A percentile compares a stretch with the other conserved stretches of the same genome.
Evolutionary conservation across 2,888 invertebrate species (phyloP).

Genomic region (Callyntrura sp.): DNA sequence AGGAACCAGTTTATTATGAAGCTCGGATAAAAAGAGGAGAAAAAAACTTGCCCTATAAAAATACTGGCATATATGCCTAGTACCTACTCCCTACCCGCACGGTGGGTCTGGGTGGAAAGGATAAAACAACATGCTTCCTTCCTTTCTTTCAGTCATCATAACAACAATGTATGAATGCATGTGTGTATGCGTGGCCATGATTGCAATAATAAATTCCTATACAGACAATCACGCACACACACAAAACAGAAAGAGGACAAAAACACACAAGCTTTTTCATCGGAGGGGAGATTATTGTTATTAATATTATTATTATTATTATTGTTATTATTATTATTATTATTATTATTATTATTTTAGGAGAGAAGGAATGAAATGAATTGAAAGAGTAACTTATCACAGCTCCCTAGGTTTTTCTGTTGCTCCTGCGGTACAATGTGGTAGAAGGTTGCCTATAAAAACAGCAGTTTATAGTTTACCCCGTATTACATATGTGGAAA

Average conservation of each 20-base stretch:
- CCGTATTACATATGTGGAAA: background rate
- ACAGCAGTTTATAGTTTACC: background rate
- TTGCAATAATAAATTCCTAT: slow-evolving; percentile 47
- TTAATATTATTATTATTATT: slow-evolving; percentile 10
- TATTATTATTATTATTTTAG: slow-evolving; percentile 44
- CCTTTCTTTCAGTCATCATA: background rate
- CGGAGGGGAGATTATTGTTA: slow-evolving; percentile 25
- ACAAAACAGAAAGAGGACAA: background rate
- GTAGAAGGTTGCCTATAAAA: background rate
- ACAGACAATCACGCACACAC: background rate
- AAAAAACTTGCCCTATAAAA: slow-evolving; percentile 32
- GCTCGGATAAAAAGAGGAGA: slow-evolving; percentile 6
- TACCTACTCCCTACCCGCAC: too few relatives aligned
- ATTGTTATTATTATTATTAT: slow-evolving; percentile 12
- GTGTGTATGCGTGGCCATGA: slow-evolving; percentile 31
- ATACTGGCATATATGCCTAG: slow-evolving; percentile 30
- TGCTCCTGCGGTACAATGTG: background rate
- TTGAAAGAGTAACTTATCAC: slow-evolving; percentile 40
- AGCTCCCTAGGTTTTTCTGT: background rate
- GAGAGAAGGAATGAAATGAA: slow-evolving; percentile 43
- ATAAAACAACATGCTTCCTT: background rate
- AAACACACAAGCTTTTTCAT: background rate
- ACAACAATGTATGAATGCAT: slow-evolving; percentile 7
- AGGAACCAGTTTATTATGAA: slow-evolving; percentile 1
- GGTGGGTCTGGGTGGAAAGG: background rate